Percentiles rank a stretch among this genome's conserved stretches.
phyloP scores from a whole-genome alignment of 2,797 vertebrate genomes.

The Adelosebastes latens region DNA sequence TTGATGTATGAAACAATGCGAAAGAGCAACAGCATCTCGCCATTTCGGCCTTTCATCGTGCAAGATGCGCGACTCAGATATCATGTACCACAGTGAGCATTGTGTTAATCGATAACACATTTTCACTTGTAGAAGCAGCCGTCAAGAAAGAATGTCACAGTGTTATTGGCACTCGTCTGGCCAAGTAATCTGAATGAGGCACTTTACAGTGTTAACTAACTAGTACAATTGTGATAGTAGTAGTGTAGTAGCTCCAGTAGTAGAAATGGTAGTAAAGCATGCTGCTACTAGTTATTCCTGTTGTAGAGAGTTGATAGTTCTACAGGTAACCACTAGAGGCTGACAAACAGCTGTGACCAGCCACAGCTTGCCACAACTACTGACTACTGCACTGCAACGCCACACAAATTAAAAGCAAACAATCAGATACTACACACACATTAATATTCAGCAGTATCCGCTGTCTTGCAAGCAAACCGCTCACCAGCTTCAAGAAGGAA shows the following conservation, averaged over 20 bases:
- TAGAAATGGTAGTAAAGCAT: neutral
- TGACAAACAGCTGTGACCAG: conserved; percentile 75
- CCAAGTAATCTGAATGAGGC: neutral
- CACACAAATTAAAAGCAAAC: conserved; percentile 39
- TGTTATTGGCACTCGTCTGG: neutral
- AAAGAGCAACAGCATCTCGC: conserved; percentile 43
- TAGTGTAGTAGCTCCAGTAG: neutral
- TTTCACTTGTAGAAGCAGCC: conserved; percentile 14
- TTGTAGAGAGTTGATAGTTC: conserved; percentile 19
- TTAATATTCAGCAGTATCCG: neutral
- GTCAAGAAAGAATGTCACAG: conserved; percentile 6
- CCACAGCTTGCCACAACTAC: neutral
- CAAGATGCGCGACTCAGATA: conserved; percentile 19
- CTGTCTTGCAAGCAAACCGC: neutral
- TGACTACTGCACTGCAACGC: conserved; percentile 7
- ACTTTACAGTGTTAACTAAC: neutral
- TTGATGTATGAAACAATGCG: conserved; percentile 52
- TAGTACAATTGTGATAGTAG: neutral
- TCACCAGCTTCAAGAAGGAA: neutral
- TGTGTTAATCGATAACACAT: conserved; percentile 47
- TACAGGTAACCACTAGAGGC: conserved; percentile 80
- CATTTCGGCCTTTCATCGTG: conserved; percentile 39
- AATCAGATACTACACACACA: conserved; percentile 9
- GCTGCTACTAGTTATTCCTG: neutral
- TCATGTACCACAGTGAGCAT: conserved; percentile 7